Evolutionary conservation across 2,113 vertebrate species (phyloP).

Genomic region (Theristicus caerulescens): DNA sequence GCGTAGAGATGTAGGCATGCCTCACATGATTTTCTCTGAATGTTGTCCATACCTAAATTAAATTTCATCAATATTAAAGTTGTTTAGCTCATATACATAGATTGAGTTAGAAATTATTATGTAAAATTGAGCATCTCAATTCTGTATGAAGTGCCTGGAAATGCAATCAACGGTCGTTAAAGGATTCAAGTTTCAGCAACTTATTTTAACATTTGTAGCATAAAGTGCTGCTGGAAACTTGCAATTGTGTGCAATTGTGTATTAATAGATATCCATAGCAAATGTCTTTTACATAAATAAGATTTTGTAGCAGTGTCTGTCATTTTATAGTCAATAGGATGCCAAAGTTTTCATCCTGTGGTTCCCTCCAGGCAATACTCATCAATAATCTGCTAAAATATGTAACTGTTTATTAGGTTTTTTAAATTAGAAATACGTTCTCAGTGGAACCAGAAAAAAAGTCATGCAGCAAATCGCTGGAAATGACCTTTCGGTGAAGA

Average conservation of each 20-base stretch:
- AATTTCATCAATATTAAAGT: slow-evolving; percentile 70
- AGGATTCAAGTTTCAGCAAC: slow-evolving; percentile 52
- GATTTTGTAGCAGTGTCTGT: not conserved
- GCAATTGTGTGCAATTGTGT: slow-evolving; percentile 44
- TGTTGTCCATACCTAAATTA: slow-evolving; percentile 71
- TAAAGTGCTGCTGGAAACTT: not conserved
- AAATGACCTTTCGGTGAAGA: slow-evolving; percentile 51
- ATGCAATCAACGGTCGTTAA: slow-evolving; percentile 55
- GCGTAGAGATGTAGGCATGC: not conserved
- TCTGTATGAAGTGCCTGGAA: slow-evolving; percentile 63
- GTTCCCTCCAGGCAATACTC: not conserved
- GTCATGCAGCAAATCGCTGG: not conserved
- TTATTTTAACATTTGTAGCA: slow-evolving; percentile 55
- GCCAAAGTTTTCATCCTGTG: not conserved
- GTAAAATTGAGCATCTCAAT: slow-evolving; percentile 57
- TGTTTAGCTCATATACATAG: slow-evolving; percentile 62
- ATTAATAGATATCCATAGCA: slow-evolving; percentile 34
- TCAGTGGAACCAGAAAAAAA: not conserved
- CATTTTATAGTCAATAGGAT: not conserved
- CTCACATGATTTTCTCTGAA: slow-evolving; percentile 21
- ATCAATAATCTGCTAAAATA: slow-evolving; percentile 51
- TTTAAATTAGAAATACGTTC: slow-evolving; percentile 52
- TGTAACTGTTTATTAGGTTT: slow-evolving; percentile 50
- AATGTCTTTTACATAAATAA: not conserved
- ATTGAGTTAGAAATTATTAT: slow-evolving; percentile 70